Evolutionary conservation across 2,888 invertebrate species (phyloP).

Genomic region (Drosophila hamatofila): DNA sequence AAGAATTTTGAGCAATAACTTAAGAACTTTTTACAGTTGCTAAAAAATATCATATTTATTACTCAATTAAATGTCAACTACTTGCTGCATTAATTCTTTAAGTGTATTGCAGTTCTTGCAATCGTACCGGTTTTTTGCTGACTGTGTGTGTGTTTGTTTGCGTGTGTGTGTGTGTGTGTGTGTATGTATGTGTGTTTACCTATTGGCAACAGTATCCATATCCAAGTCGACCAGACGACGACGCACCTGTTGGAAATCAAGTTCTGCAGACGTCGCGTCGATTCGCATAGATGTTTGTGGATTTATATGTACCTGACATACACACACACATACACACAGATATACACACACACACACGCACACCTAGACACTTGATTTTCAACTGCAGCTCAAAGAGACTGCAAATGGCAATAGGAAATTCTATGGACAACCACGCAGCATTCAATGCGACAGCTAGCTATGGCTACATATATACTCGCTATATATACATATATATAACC

Average conservation of each 20-base stretch:
- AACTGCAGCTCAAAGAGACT: constrained; percentile 26
- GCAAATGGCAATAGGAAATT: constrained; percentile 65
- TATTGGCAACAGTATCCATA: constrained; percentile 58
- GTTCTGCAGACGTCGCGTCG: constrained; percentile 73
- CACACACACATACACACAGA: constrained; percentile 17
- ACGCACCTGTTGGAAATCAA: constrained; percentile 84
- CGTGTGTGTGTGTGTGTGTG: background rate
- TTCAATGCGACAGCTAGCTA: constrained; percentile 33
- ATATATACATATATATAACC: constrained; percentile 38
- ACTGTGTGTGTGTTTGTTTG: background rate
- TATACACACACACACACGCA: constrained; percentile 5
- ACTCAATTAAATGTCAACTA: constrained; percentile 7
- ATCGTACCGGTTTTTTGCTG: constrained; percentile 60
- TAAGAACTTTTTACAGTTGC: background rate
- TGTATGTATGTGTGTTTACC: constrained; percentile 13
- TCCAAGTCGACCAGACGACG: constrained; percentile 64
- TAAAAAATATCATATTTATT: background rate
- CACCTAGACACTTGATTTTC: constrained; percentile 26
- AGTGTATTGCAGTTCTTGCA: constrained; percentile 49
- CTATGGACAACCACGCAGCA: constrained; percentile 62
- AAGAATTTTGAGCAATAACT: background rate
- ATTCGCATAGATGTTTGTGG: constrained; percentile 54
- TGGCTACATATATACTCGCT: background rate
- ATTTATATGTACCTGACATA: constrained; percentile 38
- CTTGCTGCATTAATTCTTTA: constrained; percentile 15